Base-by-base conservation (phyloP, 2,888 invertebrate species). In the Pilophorus perplexus region DNA sequence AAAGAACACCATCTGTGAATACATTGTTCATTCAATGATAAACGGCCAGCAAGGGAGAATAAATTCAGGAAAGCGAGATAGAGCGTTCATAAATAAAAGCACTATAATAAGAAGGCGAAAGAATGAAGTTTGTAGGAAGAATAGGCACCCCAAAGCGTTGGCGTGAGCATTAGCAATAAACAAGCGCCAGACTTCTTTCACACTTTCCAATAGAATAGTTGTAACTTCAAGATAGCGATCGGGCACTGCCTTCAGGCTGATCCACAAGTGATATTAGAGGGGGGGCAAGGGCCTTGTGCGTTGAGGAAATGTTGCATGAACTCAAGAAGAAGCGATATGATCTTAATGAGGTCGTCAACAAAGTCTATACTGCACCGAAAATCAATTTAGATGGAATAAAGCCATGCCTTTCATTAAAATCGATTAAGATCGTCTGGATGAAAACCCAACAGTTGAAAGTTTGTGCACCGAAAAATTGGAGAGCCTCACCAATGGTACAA, bases 121-220 rank as follows among this genome's bases (percentile, higher is more conserved):
- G 42, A 42, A 59, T 59, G 42, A 59, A 48, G 23, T 27, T 33
- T 28, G 62, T n/a, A n/a, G 28, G 62, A 62, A 62, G 46, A 62
- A 62, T 46, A 62, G 62, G 62, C 62, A 20, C 46, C 46, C 33
- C 42, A n/a, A 25, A 42, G 44, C 59, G 62, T 62, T 62, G 62
- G 62, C 62, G 62, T 62, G 62, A 62, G 62, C 48, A 48, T 62
- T 62, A 62, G 62, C 62, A 62, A 48, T 62, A 62, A 62, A 62
- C 28, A 22, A 46, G 46, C 25, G 25, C 62, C 28, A n/a, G 22
- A 48, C 46, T 28, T 46, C 46, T 62, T 62, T 62, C 62, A 46
- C 48, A 62, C 46, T 62, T 62, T 62, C 62, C 62, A 46, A 48
- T 62, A 62, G 62, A 48, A 46, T 62, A 46, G 48, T 44, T 46